Evolutionary conservation across 37 sponge, comb jelly and placozoan genomes (phyloP).

Genomic region (Aplysina aerophoba): DNA sequence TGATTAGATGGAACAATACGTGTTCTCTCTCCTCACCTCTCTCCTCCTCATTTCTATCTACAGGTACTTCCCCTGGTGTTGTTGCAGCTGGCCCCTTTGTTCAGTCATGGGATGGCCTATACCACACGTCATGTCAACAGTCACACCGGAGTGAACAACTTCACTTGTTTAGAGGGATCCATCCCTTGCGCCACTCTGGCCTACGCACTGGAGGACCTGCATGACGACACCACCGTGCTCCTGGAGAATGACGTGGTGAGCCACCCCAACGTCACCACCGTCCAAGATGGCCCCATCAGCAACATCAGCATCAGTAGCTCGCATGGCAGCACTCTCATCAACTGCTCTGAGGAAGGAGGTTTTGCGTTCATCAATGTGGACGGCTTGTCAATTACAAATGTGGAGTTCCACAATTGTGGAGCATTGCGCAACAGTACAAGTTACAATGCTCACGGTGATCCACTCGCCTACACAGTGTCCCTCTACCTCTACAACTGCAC

Average conservation of each 20-base stretch:
- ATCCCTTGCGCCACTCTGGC: neutral
- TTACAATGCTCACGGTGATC: neutral
- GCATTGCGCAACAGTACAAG: constrained; percentile 22
- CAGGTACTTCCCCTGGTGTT: too few relatives aligned
- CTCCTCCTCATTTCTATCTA: too few relatives aligned
- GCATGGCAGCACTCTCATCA: neutral
- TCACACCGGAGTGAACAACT: neutral
- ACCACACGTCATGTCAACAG: neutral
- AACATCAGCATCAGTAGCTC: neutral
- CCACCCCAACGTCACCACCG: neutral
- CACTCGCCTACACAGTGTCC: neutral
- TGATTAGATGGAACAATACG: too few relatives aligned
- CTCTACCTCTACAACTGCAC: neutral
- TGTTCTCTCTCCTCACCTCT: too few relatives aligned
- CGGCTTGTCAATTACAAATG: neutral
- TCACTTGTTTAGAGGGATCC: neutral
- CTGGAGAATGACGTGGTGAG: neutral
- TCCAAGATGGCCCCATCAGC: neutral
- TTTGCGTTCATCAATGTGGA: neutral
- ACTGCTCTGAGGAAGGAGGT: neutral
- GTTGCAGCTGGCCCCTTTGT: too few relatives aligned
- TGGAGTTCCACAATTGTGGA: constrained; percentile 7
- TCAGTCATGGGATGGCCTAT: too few relatives aligned
- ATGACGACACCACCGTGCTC: neutral
- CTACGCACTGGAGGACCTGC: constrained; percentile 7